phyloP scores from a whole-genome alignment of 2,797 vertebrate species.

The Arremon brunneinucha region DNA sequence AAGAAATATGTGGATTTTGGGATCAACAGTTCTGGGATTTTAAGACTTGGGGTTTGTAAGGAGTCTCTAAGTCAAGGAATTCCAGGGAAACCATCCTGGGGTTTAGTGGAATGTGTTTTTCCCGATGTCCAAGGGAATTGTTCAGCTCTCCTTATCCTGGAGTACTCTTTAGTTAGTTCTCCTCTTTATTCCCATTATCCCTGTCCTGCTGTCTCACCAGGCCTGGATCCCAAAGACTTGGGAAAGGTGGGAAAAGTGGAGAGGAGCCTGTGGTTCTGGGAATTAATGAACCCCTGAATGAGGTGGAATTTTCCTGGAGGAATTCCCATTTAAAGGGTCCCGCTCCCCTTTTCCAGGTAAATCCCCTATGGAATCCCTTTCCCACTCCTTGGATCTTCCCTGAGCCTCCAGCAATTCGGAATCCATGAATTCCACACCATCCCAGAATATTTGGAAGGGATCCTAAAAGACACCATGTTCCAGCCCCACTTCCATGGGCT shows the following conservation, averaged over 20 bases:
- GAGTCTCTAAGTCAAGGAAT: neutral
- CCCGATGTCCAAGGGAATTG: rapidly evolving
- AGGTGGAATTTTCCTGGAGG: neutral
- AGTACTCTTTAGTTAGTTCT: neutral
- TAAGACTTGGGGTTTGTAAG: neutral
- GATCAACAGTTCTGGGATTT: neutral
- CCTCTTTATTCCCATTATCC: neutral
- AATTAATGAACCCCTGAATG: rapidly evolving
- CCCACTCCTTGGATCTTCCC: neutral
- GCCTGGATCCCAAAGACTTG: neutral
- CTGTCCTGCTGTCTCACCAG: rapidly evolving
- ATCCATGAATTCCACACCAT: neutral
- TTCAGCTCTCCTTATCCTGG: too few relatives aligned
- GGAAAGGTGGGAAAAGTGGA: neutral
- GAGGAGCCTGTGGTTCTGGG: too few relatives aligned
- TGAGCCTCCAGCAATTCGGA: rapidly evolving
- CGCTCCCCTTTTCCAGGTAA: neutral
- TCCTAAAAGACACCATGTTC: neutral
- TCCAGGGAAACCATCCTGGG: neutral
- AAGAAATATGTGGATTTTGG: rapidly evolving
- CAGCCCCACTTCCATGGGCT: neutral
- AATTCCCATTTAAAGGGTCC: neutral
- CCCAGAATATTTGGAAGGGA: neutral
- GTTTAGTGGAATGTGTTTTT: neutral
- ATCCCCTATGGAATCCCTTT: neutral